Conservation (phyloP, 2,797 vertebrate genomes). For the Setipinna tenuifilis region DNA sequence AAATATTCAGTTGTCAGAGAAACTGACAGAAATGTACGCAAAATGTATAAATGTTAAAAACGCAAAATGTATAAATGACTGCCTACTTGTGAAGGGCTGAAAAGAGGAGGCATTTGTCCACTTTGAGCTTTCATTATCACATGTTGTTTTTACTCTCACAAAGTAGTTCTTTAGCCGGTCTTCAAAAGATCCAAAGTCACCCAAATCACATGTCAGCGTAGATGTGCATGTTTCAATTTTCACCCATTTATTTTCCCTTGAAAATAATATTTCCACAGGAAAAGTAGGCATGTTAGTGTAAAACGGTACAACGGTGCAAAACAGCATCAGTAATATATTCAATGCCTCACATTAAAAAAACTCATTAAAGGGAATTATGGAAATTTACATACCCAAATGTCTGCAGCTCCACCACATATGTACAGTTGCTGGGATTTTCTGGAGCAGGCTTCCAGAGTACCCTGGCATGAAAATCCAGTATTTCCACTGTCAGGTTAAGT, state of each 20-base stretch:
- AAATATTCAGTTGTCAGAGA: not conserved
- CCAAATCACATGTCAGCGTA: not conserved
- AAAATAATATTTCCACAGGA: not conserved
- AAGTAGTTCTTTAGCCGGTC: slow-evolving; percentile 39
- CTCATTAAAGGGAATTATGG: not conserved
- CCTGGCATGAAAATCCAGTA: slow-evolving; percentile 52
- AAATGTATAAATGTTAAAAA: not conserved
- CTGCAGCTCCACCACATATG: slow-evolving; percentile 49
- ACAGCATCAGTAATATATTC: not conserved
- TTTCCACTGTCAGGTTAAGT: slow-evolving; percentile 50
- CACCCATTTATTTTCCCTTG: slow-evolving; percentile 29
- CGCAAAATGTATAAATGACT: not conserved
- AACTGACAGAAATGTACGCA: not conserved
- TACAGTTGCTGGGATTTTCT: slow-evolving; percentile 46
- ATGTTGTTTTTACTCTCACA: slow-evolving; percentile 45
- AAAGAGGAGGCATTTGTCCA: slow-evolving; percentile 36
- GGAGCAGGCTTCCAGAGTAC: slow-evolving; percentile 49
- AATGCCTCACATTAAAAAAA: not conserved
- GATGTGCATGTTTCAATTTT: slow-evolving; percentile 28
- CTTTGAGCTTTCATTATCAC: slow-evolving; percentile 6
- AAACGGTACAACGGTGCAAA: not conserved
- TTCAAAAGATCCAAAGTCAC: not conserved
- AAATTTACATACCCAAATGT: not conserved
- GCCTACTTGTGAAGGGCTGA: slow-evolving; percentile 56
- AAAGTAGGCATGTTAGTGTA: not conserved